Percentiles rank a stretch among this genome's conserved stretches.
Conservation (phyloP, 2,797 vertebrate genomes). For the Sebastes trivittatus region DNA sequence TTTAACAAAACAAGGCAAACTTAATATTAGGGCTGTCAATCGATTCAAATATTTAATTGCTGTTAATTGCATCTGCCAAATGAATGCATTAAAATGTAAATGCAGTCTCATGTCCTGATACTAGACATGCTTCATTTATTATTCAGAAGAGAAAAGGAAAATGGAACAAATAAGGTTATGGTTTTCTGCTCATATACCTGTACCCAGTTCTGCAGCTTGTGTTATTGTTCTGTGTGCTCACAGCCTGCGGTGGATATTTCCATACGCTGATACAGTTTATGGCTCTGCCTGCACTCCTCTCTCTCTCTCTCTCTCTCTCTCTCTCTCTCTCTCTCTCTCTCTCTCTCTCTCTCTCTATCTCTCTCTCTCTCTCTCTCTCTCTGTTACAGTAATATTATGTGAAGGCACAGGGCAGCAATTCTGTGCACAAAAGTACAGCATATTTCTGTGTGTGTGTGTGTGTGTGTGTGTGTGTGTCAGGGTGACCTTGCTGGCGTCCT, state of each 20-base stretch:
- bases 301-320: too few species aligned
- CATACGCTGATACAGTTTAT: conserved; percentile 18
- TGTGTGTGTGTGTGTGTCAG: conserved; percentile 35
- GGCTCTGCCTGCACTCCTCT: not conserved
- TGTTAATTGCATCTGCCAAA: too few species aligned
- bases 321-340: too few species aligned
- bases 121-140: not conserved
- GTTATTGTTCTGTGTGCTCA: not conserved
- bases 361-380: not conserved
- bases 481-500: conserved; percentile 64
- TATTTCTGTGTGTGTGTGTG: not conserved
- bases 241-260: conserved; percentile 31
- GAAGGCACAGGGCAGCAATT: not conserved
- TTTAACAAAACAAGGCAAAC: not conserved
- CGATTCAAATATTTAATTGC: too few species aligned
- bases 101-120: not conserved
- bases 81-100: not conserved
- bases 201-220: not conserved
- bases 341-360: too few species aligned
- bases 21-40: too few species aligned
- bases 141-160: not conserved
- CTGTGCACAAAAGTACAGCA: not conserved
- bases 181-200: not conserved
- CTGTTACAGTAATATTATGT: not conserved
- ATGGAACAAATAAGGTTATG: not conserved